phyloP scores from a whole-genome alignment of 37 sponge, comb jelly and placozoan genomes.

The Cladorhizidae sp. region DNA sequence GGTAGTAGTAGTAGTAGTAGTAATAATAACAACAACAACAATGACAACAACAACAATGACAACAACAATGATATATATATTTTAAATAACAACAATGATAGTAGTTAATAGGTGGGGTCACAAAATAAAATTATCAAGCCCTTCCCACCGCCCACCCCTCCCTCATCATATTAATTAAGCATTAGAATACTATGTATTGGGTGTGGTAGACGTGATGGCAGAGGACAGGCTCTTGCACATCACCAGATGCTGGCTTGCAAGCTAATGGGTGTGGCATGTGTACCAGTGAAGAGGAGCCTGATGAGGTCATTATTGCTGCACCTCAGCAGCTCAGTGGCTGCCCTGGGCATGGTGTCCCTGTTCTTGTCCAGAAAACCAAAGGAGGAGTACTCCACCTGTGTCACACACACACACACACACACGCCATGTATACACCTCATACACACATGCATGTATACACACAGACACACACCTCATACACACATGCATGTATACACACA shows the following conservation, averaged over 20 bases:
- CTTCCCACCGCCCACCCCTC: no score
- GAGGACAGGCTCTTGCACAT: no score
- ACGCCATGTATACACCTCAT: not conserved
- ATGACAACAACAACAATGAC: no score
- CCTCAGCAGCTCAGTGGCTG: slow-evolving; percentile 69
- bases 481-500: no score
- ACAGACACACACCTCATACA: no score
- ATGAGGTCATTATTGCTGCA: slow-evolving; percentile 63
- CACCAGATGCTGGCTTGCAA: no score
- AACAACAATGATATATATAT: no score
- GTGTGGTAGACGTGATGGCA: no score
- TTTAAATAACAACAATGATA: slow-evolving; percentile 1
- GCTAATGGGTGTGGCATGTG: not conserved
- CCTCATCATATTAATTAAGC: no score
- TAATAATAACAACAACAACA: no score
- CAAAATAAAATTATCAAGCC: not conserved
- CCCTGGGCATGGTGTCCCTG: slow-evolving; percentile 69
- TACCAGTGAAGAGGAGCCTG: slow-evolving; percentile 60
- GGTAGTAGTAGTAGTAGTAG: no score
- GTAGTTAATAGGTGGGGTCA: not conserved
- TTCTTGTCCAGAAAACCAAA: slow-evolving; percentile 85
- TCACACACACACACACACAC: not conserved
- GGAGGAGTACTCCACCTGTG: slow-evolving; percentile 72
- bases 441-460: not conserved
- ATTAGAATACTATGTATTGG: no score